Base-by-base conservation (phyloP, 2,797 vertebrate species). In the Microctenopoma lineatum region DNA sequence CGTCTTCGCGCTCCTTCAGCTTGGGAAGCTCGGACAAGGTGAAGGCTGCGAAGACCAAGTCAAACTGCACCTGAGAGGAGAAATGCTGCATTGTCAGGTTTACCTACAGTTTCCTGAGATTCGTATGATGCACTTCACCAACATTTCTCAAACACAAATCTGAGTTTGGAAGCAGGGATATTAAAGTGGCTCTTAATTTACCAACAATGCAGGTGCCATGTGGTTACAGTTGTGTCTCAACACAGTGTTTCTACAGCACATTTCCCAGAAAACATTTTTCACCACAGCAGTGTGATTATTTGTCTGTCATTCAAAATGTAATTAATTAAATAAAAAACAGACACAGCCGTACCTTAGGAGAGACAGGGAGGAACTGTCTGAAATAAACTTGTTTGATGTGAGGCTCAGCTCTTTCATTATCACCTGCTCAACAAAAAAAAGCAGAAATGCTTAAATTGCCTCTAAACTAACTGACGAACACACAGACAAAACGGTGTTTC, bases 361-460 rank as follows among this genome's bases (percentile, higher is more conserved):
- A 95, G n/a, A 97, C 92, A 0, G 96, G 96, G 34, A 96, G 93
- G 86, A 95, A 96, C 86, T 96, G 96, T 42, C 96, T 91, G 86
- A 96, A 96, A 89, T 96, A 96, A 44, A 96, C 95, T 0, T 95
- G 93, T 59, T 93, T 91, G 79, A 97, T 86, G 67, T 83, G 82
- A 27, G 92, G 85, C 25, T 92, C 54, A 14, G 77, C 88, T 15
- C 51, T 67, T 41, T 93, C 93, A 3, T 87, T 83, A 25, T 93
- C 94, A 69, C 94, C 96, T 97, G 81, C 36, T 47, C 61, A 63
- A 61, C 6, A 16, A 32, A 26, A 42, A 15, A 61, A 50, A 46
- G 14, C 7, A 53, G 60, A 21, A 34, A 66, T 0, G 0, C 3
- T 59, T 27, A 7, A 1, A 55, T 6, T 47, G 14, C 48, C 12